These are phyloP conservation scores for Centropyge bicolor DNA, from an alignment of 2,797 vertebrate genomes.

Conservation along the genomic window DNA sequence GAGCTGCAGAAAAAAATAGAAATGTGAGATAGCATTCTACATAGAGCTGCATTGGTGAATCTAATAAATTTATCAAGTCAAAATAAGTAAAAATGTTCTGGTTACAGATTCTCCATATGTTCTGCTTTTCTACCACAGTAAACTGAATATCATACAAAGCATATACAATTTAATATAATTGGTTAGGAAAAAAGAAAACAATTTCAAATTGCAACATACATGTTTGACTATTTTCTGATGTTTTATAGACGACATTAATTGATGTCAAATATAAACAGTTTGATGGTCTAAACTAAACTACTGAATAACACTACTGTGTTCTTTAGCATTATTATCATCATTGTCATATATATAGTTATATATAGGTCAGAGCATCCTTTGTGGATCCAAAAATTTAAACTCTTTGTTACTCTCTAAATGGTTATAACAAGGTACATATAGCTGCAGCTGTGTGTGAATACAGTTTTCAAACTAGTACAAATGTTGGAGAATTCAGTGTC, in stretches of 20 bases:
- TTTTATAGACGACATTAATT: background rate
- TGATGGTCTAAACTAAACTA: no score
- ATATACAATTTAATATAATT: no score
- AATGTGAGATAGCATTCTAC: background rate
- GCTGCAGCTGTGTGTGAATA: conserved; percentile 1
- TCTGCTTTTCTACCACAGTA: background rate
- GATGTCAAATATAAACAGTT: no score
- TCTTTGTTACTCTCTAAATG: background rate
- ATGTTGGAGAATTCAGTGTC: background rate
- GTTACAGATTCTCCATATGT: background rate
- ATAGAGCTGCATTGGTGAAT: background rate
- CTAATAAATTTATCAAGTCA: background rate
- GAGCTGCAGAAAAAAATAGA: background rate
- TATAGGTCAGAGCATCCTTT: background rate
- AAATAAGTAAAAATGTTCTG: no score
- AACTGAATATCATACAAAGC: background rate
- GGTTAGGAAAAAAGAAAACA: no score
- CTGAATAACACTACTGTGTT: no score
- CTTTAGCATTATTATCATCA: no score
- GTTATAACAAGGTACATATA: background rate
- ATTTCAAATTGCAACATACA: background rate
- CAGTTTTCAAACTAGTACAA: conserved; percentile 6
- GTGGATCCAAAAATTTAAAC: background rate
- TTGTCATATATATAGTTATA: no score
- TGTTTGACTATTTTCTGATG: background rate